These are phyloP conservation scores for Drosophila ficusphila DNA, from an alignment of 1,140 invertebrate genomes.

Conservation along the genomic window DNA sequence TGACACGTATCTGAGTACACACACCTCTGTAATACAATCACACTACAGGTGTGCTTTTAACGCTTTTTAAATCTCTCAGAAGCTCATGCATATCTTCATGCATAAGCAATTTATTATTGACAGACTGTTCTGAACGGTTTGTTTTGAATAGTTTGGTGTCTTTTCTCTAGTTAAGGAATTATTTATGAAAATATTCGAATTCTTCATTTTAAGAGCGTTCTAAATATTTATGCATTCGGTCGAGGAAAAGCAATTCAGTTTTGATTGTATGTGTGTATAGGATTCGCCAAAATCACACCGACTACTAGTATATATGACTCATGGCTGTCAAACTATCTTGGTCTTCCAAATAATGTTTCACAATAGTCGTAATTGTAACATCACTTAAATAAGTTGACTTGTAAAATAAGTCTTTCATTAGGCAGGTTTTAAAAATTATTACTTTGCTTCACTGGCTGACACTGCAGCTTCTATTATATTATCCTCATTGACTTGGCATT, in stretches of 20 bases:
- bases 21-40: too few relatives aligned
- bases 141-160: not conserved
- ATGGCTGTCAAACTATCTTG: not conserved
- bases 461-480: not conserved
- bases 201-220: too few relatives aligned
- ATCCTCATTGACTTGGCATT: not conserved
- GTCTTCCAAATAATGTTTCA: not conserved
- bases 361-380: too few relatives aligned
- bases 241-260: too few relatives aligned
- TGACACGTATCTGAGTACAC: constrained; percentile 9
- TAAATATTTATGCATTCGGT: too few relatives aligned
- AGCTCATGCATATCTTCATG: constrained; percentile 18
- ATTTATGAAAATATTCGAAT: not conserved
- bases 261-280: too few relatives aligned
- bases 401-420: too few relatives aligned
- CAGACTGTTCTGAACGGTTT: not conserved
- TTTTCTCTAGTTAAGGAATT: not conserved
- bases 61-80: constrained; percentile 7
- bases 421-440: too few relatives aligned
- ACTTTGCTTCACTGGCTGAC: not conserved
- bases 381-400: too few relatives aligned
- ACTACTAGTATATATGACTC: not conserved
- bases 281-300: too few relatives aligned
- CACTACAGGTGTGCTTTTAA: constrained; percentile 30
- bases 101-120: not conserved